Evolutionary conservation across 2,888 invertebrate species (phyloP).

Genomic region (Campaea margaritaria): DNA sequence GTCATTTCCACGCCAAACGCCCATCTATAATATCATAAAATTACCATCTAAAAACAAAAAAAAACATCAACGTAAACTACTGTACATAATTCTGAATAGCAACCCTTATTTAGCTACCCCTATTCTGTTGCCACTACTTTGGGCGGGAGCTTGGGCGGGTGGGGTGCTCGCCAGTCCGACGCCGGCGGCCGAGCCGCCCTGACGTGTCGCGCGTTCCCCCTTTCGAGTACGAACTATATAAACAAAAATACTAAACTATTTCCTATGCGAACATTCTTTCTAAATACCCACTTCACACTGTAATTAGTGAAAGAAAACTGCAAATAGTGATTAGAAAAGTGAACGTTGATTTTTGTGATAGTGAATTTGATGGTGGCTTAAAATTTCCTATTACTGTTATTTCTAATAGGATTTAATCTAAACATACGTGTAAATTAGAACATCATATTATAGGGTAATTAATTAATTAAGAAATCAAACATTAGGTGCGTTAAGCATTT

Average conservation of each 20-base stretch:
- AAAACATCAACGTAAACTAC: constrained; percentile 4
- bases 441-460: no score
- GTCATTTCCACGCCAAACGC: no score
- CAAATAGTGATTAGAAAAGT: background rate
- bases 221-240: constrained; percentile 29
- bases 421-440: no score
- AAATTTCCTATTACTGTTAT: no score
- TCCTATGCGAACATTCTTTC: background rate
- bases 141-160: constrained; percentile 27
- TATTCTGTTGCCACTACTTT: constrained; percentile 38
- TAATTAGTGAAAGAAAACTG: background rate
- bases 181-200: constrained; percentile 48
- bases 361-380: background rate
- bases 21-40: background rate
- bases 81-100: constrained; percentile 12
- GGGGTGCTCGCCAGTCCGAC: constrained; percentile 57
- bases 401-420: no score
- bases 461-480: no score
- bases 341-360: background rate
- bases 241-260: constrained; percentile 7
- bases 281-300: background rate
- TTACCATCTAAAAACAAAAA: background rate
- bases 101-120: constrained; percentile 14
- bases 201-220: constrained; percentile 42
- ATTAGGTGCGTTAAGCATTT: no score